Evolutionary conservation across 2,113 vertebrate species (phyloP), one percentile per base, ranked within the genome.

Genomic region (Lepus timidus): DNA sequence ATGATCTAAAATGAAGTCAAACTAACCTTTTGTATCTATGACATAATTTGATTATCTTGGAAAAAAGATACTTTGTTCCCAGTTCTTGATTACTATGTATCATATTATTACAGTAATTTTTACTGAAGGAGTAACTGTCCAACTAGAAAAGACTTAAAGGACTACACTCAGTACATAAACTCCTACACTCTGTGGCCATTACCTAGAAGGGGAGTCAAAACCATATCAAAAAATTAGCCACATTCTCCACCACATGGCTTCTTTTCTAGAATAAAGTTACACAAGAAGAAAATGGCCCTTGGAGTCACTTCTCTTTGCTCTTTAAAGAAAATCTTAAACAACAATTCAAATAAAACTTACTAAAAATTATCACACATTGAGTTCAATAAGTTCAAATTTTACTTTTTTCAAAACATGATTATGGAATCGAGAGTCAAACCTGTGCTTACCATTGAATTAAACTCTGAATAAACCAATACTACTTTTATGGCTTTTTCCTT

Each of bases 341-440:
- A 84, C 70, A 89, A 96, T 76, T 25, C 67, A 92, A 89, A 80
- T 62, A 88, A 86, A 96, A 22, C n/a, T 85, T 83, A 80, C 33
- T 70, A 82, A 91, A 95, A 95, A 88, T 93, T 25, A 93, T 55
- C 44, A 91, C 27, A 31, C 58, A 36, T 44, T 79, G 31, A 31
- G 44, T 58, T 88, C 33, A 75, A 71, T 1, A 19, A 67, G 61
- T 93, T 93, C 65, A 93, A 62, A 88, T 86, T 89, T 91, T 36
- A 90, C 17, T 85, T 83, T 95, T 90, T 88, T 55, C 36, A 64
- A 90, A 82, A 27, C 25, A 10, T 61, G 86, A 90, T 70, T 90
- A 88, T 39, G 36, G 25, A 95, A 73, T 14, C 76, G 88, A 90
- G 39, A 85, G 61, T 68, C 16, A 78, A 84, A 80, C 58, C 94